A percentile compares a stretch with the other conserved stretches of the same genome.
Evolutionary conservation across 2,888 invertebrate genomes (phyloP).

Genomic region (Campoletis raptor): DNA sequence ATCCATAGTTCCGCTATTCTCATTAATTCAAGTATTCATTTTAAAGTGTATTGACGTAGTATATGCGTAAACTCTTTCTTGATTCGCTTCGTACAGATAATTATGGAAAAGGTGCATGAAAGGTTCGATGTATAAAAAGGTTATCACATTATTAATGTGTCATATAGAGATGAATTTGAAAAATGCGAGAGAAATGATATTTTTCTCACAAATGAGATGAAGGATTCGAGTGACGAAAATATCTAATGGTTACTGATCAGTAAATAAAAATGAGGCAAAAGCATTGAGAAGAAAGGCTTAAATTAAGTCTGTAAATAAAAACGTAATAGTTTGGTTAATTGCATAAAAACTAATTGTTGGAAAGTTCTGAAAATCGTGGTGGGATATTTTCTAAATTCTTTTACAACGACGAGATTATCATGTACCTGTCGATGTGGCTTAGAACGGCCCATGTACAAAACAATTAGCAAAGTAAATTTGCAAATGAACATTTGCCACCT

Average conservation of each 20-base stretch:
- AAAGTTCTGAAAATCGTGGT: not conserved
- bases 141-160: not conserved
- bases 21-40: slow-evolving; percentile 6
- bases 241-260: not conserved
- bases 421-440: not conserved
- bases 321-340: not conserved
- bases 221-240: not conserved
- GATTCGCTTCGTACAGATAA: not conserved
- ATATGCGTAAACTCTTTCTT: not conserved
- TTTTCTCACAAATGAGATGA: not conserved
- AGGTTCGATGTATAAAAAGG: not conserved
- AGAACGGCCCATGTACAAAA: not conserved
- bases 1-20: slow-evolving; percentile 5
- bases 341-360: slow-evolving; percentile 3
- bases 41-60: not conserved
- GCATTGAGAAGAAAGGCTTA: not conserved
- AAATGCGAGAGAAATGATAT: not conserved
- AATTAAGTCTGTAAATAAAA: not conserved
- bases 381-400: not conserved
- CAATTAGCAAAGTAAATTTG: not conserved
- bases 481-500: not conserved
- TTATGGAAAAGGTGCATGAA: not conserved
- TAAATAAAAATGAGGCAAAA: not conserved
- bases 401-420: not conserved
- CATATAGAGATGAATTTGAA: not conserved